Percentiles rank a stretch among this genome's conserved stretches.
phyloP scores from a whole-genome alignment of 2,113 vertebrate genomes.

The Hemicordylus capensis region DNA sequence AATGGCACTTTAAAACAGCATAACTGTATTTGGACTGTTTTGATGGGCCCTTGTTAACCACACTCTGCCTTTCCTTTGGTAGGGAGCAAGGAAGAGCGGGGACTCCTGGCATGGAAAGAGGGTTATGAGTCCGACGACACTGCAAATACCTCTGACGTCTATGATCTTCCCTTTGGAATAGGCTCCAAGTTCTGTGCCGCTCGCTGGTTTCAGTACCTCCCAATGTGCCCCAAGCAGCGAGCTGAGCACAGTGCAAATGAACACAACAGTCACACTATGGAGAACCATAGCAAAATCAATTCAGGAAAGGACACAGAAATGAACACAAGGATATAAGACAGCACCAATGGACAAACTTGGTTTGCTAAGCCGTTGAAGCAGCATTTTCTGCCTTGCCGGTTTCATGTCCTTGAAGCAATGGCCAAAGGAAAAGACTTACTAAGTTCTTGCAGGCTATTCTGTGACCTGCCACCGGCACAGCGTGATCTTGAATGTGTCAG shows the following conservation, averaged over 20 bases:
- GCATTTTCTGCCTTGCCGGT: background rate
- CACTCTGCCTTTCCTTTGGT: slow-evolving; percentile 41
- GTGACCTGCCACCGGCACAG: background rate
- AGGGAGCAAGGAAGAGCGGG: slow-evolving; percentile 90
- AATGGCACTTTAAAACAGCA: background rate
- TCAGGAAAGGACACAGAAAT: slow-evolving; percentile 14
- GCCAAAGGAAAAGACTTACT: background rate
- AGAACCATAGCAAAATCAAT: background rate
- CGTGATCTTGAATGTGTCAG: background rate
- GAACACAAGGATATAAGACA: slow-evolving; percentile 61
- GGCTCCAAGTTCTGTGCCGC: slow-evolving; percentile 72
- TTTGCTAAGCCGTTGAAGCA: slow-evolving; percentile 1
- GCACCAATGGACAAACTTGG: background rate
- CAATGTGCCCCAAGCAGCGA: slow-evolving; percentile 81
- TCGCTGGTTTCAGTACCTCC: slow-evolving; percentile 80
- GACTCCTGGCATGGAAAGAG: slow-evolving; percentile 86
- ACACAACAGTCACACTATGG: slow-evolving; percentile 3
- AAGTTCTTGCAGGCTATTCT: background rate
- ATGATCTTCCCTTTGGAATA: slow-evolving; percentile 87
- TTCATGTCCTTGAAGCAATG: background rate
- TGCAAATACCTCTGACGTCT: slow-evolving; percentile 75
- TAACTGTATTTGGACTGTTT: background rate
- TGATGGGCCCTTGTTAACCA: accelerated
- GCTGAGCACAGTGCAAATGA: background rate
- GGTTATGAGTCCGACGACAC: slow-evolving; percentile 70